Conservation (phyloP, 1,140 invertebrate genomes). For the Formica exsecta region DNA sequence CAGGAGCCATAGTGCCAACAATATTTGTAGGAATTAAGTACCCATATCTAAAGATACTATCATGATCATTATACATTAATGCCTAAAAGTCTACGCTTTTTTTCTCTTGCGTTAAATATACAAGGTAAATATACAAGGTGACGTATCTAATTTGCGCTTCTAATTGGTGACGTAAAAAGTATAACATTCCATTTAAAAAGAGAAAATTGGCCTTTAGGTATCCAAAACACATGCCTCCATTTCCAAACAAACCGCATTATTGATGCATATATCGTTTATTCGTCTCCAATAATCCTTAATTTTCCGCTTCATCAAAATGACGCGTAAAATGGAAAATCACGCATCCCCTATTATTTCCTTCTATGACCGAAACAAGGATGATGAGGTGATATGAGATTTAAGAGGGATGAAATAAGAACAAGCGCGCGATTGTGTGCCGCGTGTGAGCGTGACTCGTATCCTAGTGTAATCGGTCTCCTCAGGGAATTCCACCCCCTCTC, state of each 20-base stretch:
- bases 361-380: background rate
- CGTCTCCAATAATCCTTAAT: background rate
- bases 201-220: too few species aligned
- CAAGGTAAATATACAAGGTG: background rate
- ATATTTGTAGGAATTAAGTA: background rate
- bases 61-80: too few species aligned
- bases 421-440: slow-evolving; percentile 17
- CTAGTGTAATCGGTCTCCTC: slow-evolving; percentile 75
- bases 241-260: background rate
- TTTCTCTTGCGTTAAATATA: background rate
- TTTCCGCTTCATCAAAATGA: background rate
- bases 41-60: too few species aligned
- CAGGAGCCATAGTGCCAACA: background rate
- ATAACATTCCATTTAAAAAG: too few species aligned
- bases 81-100: too few species aligned
- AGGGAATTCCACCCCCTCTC: slow-evolving; percentile 71
- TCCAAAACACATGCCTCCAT: too few species aligned
- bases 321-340: slow-evolving; percentile 30
- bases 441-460: slow-evolving; percentile 65
- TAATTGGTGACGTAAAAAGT: too few species aligned
- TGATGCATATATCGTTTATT: background rate
- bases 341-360: background rate
- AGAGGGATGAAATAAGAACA: slow-evolving; percentile 51
- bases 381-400: slow-evolving; percentile 40
- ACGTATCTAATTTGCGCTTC: background rate